These are phyloP conservation scores for Empidonax alnorum DNA, from an alignment of 2,113 vertebrate species.

Conservation along the genomic window DNA sequence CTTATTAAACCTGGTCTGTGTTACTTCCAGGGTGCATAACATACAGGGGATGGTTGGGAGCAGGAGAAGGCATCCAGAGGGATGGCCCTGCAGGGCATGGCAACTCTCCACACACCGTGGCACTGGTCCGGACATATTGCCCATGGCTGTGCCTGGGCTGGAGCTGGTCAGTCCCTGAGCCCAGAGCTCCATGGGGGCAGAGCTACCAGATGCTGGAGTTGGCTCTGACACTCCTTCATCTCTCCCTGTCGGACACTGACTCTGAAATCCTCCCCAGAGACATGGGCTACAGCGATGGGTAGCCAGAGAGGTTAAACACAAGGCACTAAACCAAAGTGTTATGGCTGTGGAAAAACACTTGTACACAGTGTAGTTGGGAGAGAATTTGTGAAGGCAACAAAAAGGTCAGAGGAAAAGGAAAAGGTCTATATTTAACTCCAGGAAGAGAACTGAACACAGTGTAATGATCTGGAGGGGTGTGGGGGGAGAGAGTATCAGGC, in stretches of 20 bases:
- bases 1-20: neutral
- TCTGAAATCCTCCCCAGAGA: neutral
- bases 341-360: neutral
- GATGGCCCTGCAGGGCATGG: neutral
- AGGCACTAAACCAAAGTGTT: neutral
- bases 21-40: neutral
- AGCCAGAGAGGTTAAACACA: neutral
- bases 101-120: neutral
- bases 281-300: neutral
- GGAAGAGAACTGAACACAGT: slow-evolving; percentile 4
- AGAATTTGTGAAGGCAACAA: neutral
- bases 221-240: neutral
- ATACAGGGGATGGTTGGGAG: neutral
- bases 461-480: neutral
- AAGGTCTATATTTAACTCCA: slow-evolving; percentile 2
- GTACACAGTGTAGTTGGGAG: neutral
- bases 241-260: neutral
- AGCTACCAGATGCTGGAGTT: neutral
- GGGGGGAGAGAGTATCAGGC: neutral
- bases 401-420: slow-evolving; percentile 40
- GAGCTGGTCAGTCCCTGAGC: neutral
- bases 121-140: fast-evolving
- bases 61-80: neutral
- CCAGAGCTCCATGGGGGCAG: neutral
- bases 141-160: neutral